Conservation (phyloP, 2,888 invertebrate genomes). For the Sphaerophoria rueppellii region DNA sequence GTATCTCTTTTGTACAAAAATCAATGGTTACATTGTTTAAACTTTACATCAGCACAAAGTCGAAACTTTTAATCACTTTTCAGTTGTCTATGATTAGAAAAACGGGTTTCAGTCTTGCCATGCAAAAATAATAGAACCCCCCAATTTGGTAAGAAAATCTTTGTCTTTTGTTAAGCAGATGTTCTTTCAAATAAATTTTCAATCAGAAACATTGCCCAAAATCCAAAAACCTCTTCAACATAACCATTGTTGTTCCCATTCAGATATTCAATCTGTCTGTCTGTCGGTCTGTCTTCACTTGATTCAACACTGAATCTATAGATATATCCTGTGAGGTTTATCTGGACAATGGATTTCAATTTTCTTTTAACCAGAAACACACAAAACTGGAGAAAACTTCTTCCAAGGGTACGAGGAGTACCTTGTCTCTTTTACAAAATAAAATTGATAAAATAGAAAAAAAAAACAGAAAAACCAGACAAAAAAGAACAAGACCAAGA, state of each 20-base stretch:
- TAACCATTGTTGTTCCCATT: constrained; percentile 1
- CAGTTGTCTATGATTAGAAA: constrained; percentile 35
- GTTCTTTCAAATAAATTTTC: constrained; percentile 18
- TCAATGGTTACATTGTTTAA: constrained; percentile 24
- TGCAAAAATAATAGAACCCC: background rate
- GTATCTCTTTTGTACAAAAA: no score
- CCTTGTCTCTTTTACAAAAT: constrained; percentile 13
- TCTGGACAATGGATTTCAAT: constrained; percentile 64
- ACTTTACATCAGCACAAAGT: constrained; percentile 39
- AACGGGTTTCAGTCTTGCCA: background rate
- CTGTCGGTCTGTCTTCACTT: constrained; percentile 34
- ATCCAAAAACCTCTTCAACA: background rate
- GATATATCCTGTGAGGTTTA: constrained; percentile 37
- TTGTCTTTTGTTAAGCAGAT: constrained; percentile 38
- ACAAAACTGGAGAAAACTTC: background rate
- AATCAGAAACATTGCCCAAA: constrained; percentile 17
- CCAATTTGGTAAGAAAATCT: background rate
- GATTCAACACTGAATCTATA: constrained; percentile 9
- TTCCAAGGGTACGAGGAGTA: no score
- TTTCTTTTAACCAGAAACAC: constrained; percentile 51
- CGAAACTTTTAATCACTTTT: constrained; percentile 39
- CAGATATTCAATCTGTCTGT: constrained; percentile 22
- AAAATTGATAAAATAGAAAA: constrained; percentile 18
- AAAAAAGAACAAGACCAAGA: background rate
- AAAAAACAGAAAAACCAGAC: background rate